Conservation (phyloP, 2,888 invertebrate genomes). For the Sminthurinus aureus region DNA sequence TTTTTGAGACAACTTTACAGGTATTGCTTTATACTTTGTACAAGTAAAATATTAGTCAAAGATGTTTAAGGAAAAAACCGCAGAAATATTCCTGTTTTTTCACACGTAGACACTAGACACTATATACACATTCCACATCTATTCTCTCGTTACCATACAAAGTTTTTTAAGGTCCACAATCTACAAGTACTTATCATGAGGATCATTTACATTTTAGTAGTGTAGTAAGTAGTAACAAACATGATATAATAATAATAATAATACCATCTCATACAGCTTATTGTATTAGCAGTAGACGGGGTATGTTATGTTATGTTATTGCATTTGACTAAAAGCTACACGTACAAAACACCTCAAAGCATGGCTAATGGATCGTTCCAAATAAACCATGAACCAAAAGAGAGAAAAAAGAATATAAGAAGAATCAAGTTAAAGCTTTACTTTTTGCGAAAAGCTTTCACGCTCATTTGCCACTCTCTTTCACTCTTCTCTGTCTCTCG, state of each 20-base stretch:
- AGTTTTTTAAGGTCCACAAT: too few relatives aligned
- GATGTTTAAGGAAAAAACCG: conserved; percentile 22
- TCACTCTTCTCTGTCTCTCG: not conserved
- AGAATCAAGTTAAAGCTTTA: conserved; percentile 52
- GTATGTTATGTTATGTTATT: not conserved
- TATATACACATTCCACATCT: too few relatives aligned
- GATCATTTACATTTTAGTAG: too few relatives aligned
- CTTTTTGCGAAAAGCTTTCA: conserved; percentile 55
- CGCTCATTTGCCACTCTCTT: conserved; percentile 40
- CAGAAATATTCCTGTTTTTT: not conserved
- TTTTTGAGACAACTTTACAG: not conserved
- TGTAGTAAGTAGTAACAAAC: too few relatives aligned
- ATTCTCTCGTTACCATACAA: too few relatives aligned
- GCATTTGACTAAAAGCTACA: not conserved
- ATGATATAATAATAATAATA: too few relatives aligned
- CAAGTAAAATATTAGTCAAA: not conserved
- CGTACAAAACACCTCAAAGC: not conserved
- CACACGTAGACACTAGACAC: too few relatives aligned
- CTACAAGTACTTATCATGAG: too few relatives aligned
- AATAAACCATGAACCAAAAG: conserved; percentile 27
- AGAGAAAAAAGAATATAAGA: not conserved
- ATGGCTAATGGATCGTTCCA: conserved; percentile 43
- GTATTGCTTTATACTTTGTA: too few relatives aligned
- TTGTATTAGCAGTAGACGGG: not conserved
- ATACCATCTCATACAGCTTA: not conserved